A percentile compares a stretch with the other conserved stretches of the same genome.
phyloP scores from a whole-genome alignment of 2,797 vertebrate species.

The Iguana delicatissima region DNA sequence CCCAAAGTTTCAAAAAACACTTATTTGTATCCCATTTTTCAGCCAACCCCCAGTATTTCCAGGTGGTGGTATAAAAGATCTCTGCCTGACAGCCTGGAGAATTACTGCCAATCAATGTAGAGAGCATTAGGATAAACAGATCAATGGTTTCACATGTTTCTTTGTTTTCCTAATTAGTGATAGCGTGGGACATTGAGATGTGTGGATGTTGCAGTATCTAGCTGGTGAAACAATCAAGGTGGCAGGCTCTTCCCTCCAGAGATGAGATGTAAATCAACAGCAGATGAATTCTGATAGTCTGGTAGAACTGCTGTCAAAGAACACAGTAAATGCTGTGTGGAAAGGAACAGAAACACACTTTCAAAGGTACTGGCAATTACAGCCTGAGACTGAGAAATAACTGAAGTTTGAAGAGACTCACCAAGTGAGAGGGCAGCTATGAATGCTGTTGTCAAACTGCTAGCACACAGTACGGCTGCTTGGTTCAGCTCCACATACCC shows the following conservation, averaged over 20 bases:
- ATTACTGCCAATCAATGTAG: not conserved
- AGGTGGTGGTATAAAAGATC: not conserved
- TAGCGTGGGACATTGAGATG: no score
- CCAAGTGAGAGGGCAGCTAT: slow-evolving; percentile 92
- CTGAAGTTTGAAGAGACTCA: slow-evolving; percentile 69
- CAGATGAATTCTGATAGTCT: not conserved
- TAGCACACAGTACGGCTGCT: slow-evolving; percentile 91
- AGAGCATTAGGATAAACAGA: not conserved
- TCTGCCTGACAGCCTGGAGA: not conserved
- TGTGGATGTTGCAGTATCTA: not conserved
- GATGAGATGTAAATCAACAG: not conserved
- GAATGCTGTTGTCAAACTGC: slow-evolving; percentile 93
- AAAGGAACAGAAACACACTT: not conserved
- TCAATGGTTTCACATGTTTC: not conserved
- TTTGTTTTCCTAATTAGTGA: not conserved
- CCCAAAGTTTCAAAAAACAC: not conserved
- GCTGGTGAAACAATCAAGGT: not conserved
- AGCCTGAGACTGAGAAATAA: not conserved
- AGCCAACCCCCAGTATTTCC: no score
- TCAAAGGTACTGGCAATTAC: not conserved
- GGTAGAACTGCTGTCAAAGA: not conserved
- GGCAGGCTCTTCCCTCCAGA: not conserved
- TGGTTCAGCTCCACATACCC: slow-evolving; percentile 89
- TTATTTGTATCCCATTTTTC: not conserved
- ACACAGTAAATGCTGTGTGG: not conserved